Base-by-base conservation (phyloP, 2,888 invertebrate genomes). In the Cheilosia pagana region DNA sequence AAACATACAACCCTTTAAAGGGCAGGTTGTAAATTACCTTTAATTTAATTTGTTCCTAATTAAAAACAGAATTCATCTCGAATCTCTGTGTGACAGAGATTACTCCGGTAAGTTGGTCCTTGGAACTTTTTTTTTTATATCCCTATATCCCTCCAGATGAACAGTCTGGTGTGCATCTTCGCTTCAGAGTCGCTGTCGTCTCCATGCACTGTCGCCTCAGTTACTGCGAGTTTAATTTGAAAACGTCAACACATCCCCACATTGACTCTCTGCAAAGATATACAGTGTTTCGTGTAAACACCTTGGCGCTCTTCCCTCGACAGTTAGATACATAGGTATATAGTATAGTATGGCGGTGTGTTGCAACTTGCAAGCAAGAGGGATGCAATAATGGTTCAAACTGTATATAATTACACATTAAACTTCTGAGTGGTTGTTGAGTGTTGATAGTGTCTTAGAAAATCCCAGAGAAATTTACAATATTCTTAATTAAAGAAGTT, bases 401-500 rank as follows among this genome's bases (percentile, higher is more conserved):
- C 75, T 81, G 60, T 67, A 81, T 67, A 85, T 81, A 81, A 81
- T 81, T 75, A 81, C 85, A 81, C 81, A 85, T 81, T 85, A 76
- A 85, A 85, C 75, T 85, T 85, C 25, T 76, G 85, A 81, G 75
- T 85, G 85, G 85, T 81, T 85, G 85, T 71, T 81, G 76, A 81
- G 81, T 76, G 85, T 76, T 85, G 81, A 81, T 76, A 76, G 71
- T 67, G 76, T 81, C 75, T 85, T 71, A 52, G 75, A 39, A 71
- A 76, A 71, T 76, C 75, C 75, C 48, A 60, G 53, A 43, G 75
- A 81, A 81, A 81, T 62, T 81, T 75, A 75, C 81, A 81, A 85
- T 85, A 85, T 85, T 70, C 81, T 85, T 85, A 85, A 85, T 85
- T 81, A 85, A 85, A 85, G 85, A 85, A 81, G 70, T 85, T 81